A percentile compares a stretch with the other conserved stretches of the same genome.
Evolutionary conservation across 2,113 vertebrate genomes (phyloP).

Genomic region (Cynoglossus semilaevis): DNA sequence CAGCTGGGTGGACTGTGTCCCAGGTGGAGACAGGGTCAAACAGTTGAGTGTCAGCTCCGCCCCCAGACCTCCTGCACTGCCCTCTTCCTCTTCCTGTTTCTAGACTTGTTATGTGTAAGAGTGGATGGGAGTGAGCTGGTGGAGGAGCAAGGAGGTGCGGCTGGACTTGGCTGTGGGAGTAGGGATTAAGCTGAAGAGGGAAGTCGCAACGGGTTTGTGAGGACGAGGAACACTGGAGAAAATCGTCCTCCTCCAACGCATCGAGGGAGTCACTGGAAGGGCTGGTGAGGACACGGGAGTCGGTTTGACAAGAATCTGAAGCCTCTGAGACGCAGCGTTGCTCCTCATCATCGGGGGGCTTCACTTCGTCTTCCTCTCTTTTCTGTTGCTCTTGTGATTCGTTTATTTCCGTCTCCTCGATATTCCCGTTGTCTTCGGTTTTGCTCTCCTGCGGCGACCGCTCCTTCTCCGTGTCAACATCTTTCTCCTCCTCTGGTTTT

Average conservation of each 20-base stretch:
- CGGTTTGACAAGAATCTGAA: constrained; percentile 84
- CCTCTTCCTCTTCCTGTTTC: constrained; percentile 2
- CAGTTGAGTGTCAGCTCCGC: constrained; percentile 47
- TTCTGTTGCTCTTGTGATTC: neutral
- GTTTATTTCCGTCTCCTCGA: neutral
- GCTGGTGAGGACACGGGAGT: constrained; percentile 79
- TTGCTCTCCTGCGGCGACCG: neutral
- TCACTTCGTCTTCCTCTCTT: neutral
- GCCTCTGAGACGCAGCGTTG: constrained; percentile 76
- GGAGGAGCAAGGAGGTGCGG: constrained; percentile 59
- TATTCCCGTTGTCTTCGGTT: constrained; percentile 13
- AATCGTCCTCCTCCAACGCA: constrained; percentile 87
- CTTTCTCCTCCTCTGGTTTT: constrained; percentile 47
- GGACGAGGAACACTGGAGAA: constrained; percentile 80
- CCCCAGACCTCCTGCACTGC: constrained; percentile 29
- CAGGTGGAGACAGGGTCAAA: neutral
- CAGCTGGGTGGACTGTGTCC: neutral
- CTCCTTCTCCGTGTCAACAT: constrained; percentile 34
- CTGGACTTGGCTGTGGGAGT: constrained; percentile 8
- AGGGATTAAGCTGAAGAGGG: constrained; percentile 32
- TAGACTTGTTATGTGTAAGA: constrained; percentile 29
- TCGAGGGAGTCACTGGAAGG: constrained; percentile 90
- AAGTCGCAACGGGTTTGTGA: constrained; percentile 7
- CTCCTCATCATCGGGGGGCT: constrained; percentile 38
- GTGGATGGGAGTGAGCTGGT: constrained; percentile 53